Evolutionary conservation across 2,888 invertebrate species (phyloP), one percentile per base, ranked within the genome.

Genomic region (Caenorhabditis virilis): DNA sequence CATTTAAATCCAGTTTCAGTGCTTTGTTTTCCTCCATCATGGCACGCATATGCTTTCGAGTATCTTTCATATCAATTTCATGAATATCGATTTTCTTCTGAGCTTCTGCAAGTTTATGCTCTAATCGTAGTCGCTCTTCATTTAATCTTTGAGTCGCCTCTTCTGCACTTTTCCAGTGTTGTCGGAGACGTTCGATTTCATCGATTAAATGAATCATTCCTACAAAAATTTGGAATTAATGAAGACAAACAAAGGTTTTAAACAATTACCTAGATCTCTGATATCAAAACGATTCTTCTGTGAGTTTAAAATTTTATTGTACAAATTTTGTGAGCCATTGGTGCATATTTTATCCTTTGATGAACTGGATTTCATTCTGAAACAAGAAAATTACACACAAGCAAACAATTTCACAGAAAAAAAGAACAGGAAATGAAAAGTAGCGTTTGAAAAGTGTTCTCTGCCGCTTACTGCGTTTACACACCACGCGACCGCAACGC

Each of bases 21-120:
- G 63, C 59, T 16, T 69, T 69, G 43, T 67, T 73, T 38, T 74
- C 60, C 9, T 69, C 67, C 49, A 74, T 54, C 35, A 73, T 54
- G 0, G 47, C 49, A 1, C 72, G 59, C 18, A 73, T 52, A 51
- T 73, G 68, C 26, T 59, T 62, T 16, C 74, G 53, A 11, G 72
- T 74, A 27, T 77, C 76, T 35, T 55, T 69, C 25, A 76, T 54
- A 41, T 76, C 73, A 1, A 68, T 56, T 16, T 63, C 60, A 16
- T 61, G 55, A 42, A 58, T 22, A 26, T 49, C 57, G 7, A 50
- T 46, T 38, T 68, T 53, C 25, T 57, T 61, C 3, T 55, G 56
- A 20, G 61, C 58, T 52, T 70, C 62, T 35, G 51, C 52, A 6
- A 64, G 41, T 33, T 39, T 39, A 30, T 55, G 51, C 26, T 64